Percentiles rank a stretch among this genome's conserved stretches.
Evolutionary conservation across 1,140 invertebrate genomes (phyloP).

Genomic region (Charaxes varanes): DNA sequence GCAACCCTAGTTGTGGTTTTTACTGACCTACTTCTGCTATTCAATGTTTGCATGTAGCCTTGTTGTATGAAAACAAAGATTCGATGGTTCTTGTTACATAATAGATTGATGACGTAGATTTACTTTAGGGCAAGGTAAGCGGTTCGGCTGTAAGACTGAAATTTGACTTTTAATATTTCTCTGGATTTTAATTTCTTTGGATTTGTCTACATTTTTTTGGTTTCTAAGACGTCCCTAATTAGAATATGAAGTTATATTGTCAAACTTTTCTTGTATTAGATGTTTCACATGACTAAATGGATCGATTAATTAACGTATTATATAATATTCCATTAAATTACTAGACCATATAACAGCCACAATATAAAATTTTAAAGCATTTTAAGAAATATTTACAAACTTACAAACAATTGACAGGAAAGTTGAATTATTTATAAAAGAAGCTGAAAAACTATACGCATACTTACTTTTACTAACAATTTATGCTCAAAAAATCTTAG

Average conservation of each 20-base stretch:
- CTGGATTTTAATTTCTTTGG: no score
- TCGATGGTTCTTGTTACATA: constrained; percentile 17
- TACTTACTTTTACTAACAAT: no score
- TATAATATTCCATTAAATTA: neutral
- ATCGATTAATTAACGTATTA: no score
- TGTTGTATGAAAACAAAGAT: constrained; percentile 27
- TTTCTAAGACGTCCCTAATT: no score
- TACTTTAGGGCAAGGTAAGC: no score
- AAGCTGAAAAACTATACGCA: neutral
- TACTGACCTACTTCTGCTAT: constrained; percentile 39
- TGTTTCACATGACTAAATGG: no score
- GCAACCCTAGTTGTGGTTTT: constrained; percentile 1
- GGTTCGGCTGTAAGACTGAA: no score
- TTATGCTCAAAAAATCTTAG: no score
- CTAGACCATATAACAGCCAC: constrained; percentile 1
- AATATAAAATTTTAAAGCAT: constrained; percentile 4
- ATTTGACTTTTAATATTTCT: no score
- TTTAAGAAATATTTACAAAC: constrained; percentile 23
- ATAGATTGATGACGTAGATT: constrained; percentile 15
- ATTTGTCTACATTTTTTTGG: no score
- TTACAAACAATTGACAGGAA: constrained; percentile 10
- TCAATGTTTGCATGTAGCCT: constrained; percentile 26
- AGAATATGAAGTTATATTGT: no score
- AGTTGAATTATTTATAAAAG: constrained; percentile 3
- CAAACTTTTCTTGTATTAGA: no score